Conservation (phyloP, 2,888 invertebrate species). For the Atrina japonica region DNA sequence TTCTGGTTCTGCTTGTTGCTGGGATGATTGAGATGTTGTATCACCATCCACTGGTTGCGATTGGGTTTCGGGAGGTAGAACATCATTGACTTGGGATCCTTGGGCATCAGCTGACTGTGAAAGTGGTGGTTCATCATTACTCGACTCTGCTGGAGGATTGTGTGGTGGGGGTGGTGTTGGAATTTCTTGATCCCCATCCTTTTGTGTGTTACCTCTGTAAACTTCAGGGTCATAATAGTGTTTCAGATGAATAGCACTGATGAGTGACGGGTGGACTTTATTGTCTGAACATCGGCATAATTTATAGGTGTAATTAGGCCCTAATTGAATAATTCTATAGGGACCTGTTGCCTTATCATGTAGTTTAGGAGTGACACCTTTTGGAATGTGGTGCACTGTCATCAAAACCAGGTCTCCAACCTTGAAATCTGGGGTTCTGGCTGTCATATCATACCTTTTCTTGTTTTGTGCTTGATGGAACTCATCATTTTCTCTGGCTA, state of each 20-base stretch:
- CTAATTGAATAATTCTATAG: constrained; percentile 33
- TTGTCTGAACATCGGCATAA: constrained; percentile 1
- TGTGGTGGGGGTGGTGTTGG: not conserved
- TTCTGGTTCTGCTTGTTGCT: not conserved
- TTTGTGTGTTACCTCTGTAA: not conserved
- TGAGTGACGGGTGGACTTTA: not conserved
- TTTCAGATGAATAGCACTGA: constrained; percentile 22
- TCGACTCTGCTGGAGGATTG: not conserved
- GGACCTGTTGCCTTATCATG: constrained; percentile 36
- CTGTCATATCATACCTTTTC: constrained; percentile 20
- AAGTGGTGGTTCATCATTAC: not conserved
- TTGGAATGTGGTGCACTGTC: constrained; percentile 15
- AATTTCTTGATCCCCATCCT: not conserved
- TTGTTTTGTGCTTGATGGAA: constrained; percentile 30
- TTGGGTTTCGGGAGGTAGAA: not conserved
- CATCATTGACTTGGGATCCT: not conserved
- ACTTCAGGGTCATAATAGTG: constrained; percentile 23
- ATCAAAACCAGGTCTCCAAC: constrained; percentile 33
- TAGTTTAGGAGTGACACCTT: constrained; percentile 35
- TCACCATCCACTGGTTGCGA: not conserved
- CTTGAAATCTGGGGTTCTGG: constrained; percentile 21
- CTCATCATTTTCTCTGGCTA: constrained; percentile 14
- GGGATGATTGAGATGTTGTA: not conserved
- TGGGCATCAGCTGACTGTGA: constrained; percentile 2
- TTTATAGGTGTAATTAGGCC: constrained; percentile 39